These are phyloP conservation scores for Drosophila percnosoma DNA, from an alignment of 2,888 invertebrate genomes.

Conservation along the genomic window DNA sequence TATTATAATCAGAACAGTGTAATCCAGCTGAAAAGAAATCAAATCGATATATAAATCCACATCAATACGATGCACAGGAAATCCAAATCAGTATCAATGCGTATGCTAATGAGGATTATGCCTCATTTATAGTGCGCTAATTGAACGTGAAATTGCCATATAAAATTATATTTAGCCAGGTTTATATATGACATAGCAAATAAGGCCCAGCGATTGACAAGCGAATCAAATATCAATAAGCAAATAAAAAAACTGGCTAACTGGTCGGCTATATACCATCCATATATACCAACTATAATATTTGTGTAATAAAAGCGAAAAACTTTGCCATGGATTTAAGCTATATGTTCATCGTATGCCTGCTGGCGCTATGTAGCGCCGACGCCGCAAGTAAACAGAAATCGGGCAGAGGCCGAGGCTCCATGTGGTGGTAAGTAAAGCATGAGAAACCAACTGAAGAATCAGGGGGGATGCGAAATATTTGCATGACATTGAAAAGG, in stretches of 20 bases:
- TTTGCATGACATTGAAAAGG: conserved; percentile 52
- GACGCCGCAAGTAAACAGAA: conserved; percentile 85
- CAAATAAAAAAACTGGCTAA: conserved; percentile 39
- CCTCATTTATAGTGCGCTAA: conserved; percentile 81
- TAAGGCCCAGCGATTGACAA: conserved; percentile 37
- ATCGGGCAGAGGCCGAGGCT: conserved; percentile 92
- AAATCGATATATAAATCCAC: conserved; percentile 21
- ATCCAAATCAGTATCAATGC: conserved; percentile 55
- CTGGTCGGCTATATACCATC: conserved; percentile 26
- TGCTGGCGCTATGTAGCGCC: conserved; percentile 81
- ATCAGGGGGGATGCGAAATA: neutral
- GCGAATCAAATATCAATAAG: conserved; percentile 37
- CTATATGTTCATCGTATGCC: conserved; percentile 77
- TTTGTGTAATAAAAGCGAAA: conserved; percentile 36
- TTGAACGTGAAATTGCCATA: conserved; percentile 83
- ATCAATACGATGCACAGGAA: conserved; percentile 50
- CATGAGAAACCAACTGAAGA: conserved; percentile 16
- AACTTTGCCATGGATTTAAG: conserved; percentile 82
- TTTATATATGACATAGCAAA: conserved; percentile 25
- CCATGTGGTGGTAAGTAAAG: conserved; percentile 95
- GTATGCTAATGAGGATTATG: conserved; percentile 69
- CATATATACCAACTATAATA: conserved; percentile 28
- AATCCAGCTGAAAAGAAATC: conserved; percentile 22
- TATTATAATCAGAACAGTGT: conserved; percentile 29
- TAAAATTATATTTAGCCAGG: conserved; percentile 48